Conservation (phyloP, 2,888 invertebrate species). For the Orthosia gothica region DNA sequence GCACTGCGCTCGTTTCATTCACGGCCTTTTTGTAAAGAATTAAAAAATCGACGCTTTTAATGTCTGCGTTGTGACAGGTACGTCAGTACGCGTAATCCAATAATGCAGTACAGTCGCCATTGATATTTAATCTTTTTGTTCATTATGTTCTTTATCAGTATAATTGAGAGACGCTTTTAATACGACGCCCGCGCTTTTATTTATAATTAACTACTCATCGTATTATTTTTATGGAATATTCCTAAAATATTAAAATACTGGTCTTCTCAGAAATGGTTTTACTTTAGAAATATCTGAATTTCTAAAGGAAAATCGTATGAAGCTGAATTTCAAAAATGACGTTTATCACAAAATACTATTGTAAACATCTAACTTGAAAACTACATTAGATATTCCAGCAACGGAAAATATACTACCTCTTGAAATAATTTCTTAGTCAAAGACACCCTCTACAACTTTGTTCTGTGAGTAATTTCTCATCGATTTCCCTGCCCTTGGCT, state of each 20-base stretch:
- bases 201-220: background rate
- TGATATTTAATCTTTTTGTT: slow-evolving; percentile 15
- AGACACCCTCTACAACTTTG: background rate
- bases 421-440: background rate
- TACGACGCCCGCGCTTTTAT: background rate
- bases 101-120: slow-evolving; percentile 36
- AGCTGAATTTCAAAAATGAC: background rate
- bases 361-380: background rate
- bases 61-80: slow-evolving; percentile 60
- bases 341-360: background rate
- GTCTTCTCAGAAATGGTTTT: background rate
- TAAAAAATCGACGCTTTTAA: slow-evolving; percentile 77
- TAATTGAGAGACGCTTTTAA: background rate
- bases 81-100: slow-evolving; percentile 53
- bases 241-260: background rate
- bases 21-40: slow-evolving; percentile 79
- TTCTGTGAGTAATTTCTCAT: background rate
- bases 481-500: background rate
- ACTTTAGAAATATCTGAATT: too few relatives aligned
- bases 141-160: slow-evolving; percentile 29
- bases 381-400: background rate
- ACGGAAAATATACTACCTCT: background rate
- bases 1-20: slow-evolving; percentile 83
- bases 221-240: background rate
- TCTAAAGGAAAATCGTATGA: too few relatives aligned